Conservation (phyloP, 2,888 invertebrate genomes). For the Scaptomyza tumidula region DNA sequence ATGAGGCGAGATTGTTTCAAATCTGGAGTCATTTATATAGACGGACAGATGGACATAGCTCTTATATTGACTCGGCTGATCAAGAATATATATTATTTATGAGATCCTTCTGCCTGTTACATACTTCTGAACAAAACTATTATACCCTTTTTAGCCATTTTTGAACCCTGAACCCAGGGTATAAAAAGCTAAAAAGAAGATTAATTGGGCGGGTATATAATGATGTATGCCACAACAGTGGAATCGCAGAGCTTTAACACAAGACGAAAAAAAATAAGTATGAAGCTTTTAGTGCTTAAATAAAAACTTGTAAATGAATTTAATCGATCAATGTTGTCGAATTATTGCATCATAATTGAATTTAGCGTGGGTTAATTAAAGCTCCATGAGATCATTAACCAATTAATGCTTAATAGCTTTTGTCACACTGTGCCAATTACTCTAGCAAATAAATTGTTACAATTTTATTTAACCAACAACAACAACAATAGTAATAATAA, state of each 20-base stretch:
- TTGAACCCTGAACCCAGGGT: too few relatives aligned
- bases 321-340: not conserved
- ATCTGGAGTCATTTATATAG: too few relatives aligned
- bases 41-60: too few relatives aligned
- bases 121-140: too few relatives aligned
- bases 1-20: too few relatives aligned
- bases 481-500: slow-evolving; percentile 35
- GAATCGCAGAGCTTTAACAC: not conserved
- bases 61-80: too few relatives aligned
- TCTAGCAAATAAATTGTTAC: slow-evolving; percentile 58
- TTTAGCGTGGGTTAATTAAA: slow-evolving; percentile 17
- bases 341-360: slow-evolving; percentile 13
- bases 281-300: not conserved
- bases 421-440: slow-evolving; percentile 56
- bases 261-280: not conserved
- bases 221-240: slow-evolving; percentile 4
- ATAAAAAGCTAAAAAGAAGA: slow-evolving; percentile 7
- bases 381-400: slow-evolving; percentile 45
- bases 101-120: too few relatives aligned
- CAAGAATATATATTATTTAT: too few relatives aligned
- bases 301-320: not conserved
- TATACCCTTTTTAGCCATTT: too few relatives aligned
- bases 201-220: slow-evolving; percentile 16
- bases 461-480: slow-evolving; percentile 45
- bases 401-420: slow-evolving; percentile 20